phyloP scores from a whole-genome alignment of 2,797 vertebrate genomes.

The Poecilia gillii region DNA sequence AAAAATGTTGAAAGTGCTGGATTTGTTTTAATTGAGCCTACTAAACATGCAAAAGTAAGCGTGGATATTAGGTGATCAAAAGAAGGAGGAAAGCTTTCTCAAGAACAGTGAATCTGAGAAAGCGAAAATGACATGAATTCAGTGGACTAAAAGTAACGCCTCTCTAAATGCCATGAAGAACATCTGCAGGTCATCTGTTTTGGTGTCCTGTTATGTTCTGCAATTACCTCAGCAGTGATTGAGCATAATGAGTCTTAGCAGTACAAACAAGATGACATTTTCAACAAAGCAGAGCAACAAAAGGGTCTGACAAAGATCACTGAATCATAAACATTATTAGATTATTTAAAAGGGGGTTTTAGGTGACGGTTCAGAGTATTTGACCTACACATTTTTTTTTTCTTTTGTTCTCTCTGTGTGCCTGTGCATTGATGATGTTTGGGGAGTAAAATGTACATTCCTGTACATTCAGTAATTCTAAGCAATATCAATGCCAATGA shows the following conservation, averaged over 20 bases:
- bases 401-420: background rate
- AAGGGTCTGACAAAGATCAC: slow-evolving; percentile 14
- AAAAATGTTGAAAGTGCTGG: background rate
- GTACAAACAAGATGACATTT: slow-evolving; percentile 58
- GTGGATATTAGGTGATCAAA: slow-evolving; percentile 18
- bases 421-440: background rate
- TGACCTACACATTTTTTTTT: background rate
- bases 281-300: slow-evolving; percentile 46
- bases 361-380: background rate
- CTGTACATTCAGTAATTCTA: background rate
- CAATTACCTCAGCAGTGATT: slow-evolving; percentile 53
- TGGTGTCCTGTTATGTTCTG: slow-evolving; percentile 39
- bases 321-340: slow-evolving; percentile 6
- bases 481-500: background rate
- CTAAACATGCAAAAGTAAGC: slow-evolving; percentile 20
- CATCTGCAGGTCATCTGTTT: slow-evolving; percentile 46
- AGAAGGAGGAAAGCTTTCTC: slow-evolving; percentile 18
- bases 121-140: slow-evolving; percentile 57
- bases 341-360: slow-evolving; percentile 14
- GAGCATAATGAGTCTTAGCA: slow-evolving; percentile 53
- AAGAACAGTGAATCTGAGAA: slow-evolving; percentile 42
- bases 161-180: slow-evolving; percentile 50
- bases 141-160: slow-evolving; percentile 27
- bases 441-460: background rate
- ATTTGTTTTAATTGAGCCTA: background rate